phyloP scores from a whole-genome alignment of 1,140 invertebrate genomes.

The Zaprionus davidi region DNA sequence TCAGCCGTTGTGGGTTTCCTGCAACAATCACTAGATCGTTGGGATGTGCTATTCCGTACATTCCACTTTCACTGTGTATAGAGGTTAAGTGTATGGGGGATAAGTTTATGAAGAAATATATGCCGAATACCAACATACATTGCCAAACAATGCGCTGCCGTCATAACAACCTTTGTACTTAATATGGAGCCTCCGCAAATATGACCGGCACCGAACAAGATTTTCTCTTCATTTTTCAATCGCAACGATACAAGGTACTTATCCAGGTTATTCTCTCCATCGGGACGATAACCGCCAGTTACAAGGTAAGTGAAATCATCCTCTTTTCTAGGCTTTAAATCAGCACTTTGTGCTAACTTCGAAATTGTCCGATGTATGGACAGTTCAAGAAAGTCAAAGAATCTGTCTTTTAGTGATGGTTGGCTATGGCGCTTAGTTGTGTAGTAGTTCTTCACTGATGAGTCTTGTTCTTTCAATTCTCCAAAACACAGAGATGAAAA shows the following conservation, averaged over 20 bases:
- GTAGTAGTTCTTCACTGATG: no score
- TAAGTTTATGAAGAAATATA: not conserved
- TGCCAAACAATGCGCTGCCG: not conserved
- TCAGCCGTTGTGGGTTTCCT: not conserved
- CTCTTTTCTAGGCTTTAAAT: not conserved
- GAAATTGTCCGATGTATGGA: not conserved
- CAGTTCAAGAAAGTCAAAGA: not conserved
- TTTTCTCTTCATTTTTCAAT: not conserved
- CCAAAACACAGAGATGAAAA: not conserved
- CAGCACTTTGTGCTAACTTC: accelerated
- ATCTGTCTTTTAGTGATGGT: not conserved
- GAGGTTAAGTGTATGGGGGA: no score
- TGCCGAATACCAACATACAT: not conserved
- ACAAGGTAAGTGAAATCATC: not conserved
- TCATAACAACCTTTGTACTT: not conserved
- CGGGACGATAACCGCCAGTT: not conserved
- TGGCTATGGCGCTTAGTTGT: no score
- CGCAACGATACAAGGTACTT: not conserved
- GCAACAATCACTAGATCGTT: not conserved
- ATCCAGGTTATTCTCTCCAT: not conserved
- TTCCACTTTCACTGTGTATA: not conserved
- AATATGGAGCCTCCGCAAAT: not conserved
- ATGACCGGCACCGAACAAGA: not conserved
- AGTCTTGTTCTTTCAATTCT: not conserved
- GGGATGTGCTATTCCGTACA: not conserved